Conservation (phyloP, 2,113 vertebrate genomes). For the Scalopus aquaticus region DNA sequence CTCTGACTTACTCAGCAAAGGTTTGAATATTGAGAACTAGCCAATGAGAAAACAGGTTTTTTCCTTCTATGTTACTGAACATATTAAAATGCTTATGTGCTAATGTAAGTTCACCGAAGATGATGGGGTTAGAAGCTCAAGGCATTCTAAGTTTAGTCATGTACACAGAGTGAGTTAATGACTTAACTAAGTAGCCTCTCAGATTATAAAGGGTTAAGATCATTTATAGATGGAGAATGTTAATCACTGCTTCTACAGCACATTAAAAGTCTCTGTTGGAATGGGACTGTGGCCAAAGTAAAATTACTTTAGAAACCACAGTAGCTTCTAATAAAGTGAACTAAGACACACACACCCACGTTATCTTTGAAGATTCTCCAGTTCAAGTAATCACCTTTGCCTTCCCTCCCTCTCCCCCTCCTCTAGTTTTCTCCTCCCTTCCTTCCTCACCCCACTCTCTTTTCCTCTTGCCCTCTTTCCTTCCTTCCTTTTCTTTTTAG, state of each 20-base stretch:
- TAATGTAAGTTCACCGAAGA: neutral
- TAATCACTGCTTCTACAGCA: neutral
- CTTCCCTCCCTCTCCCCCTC: neutral
- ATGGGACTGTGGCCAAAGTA: neutral
- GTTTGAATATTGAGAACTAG: constrained; percentile 31
- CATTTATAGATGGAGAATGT: constrained; percentile 29
- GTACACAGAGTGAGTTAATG: neutral
- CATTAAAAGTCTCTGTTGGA: neutral
- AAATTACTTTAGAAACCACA: constrained; percentile 38
- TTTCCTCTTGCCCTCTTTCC: accelerated
- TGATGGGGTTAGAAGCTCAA: neutral
- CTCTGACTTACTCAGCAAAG: neutral
- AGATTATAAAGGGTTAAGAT: constrained; percentile 31
- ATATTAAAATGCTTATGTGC: neutral
- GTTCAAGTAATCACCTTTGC: neutral
- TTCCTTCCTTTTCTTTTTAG: neutral
- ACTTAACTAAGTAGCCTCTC: neutral
- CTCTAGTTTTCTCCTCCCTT: neutral
- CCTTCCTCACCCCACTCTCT: too few relatives aligned
- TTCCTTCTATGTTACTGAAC: constrained; percentile 24
- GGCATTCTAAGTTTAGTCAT: neutral
- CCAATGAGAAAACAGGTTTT: constrained; percentile 50
- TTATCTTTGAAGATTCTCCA: neutral
- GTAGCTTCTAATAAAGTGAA: neutral
- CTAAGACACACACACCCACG: neutral